Conservation (phyloP, 2,888 invertebrate genomes). For the Shargacucullia verbasci region DNA sequence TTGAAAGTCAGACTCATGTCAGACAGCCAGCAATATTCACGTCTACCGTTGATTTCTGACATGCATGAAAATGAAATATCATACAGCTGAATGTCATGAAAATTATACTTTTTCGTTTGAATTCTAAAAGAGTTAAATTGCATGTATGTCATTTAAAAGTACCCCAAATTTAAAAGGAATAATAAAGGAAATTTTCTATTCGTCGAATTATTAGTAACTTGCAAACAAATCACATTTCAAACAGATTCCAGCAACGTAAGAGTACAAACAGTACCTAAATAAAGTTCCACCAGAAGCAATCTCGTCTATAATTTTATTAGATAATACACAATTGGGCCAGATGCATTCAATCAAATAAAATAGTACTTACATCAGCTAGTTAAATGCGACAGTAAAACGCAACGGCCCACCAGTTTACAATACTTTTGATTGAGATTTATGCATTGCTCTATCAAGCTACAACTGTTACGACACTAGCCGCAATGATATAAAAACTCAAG, state of each 20-base stretch:
- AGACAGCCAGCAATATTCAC: constrained; percentile 6
- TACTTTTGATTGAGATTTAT: constrained; percentile 70
- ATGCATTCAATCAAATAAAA: constrained; percentile 48
- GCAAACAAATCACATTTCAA: no score
- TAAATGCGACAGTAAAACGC: constrained; percentile 53
- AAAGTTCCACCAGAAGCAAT: constrained; percentile 25
- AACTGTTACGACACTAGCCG: constrained; percentile 38
- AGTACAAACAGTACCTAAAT: no score
- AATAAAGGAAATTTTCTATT: no score
- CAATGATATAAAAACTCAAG: no score
- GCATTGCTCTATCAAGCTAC: constrained; percentile 55
- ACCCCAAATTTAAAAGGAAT: no score
- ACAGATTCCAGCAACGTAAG: constrained; percentile 27
- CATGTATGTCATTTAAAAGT: no score
- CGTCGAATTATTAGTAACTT: no score
- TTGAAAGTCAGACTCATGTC: not conserved
- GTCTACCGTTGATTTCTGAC: constrained; percentile 7
- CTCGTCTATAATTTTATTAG: constrained; percentile 41
- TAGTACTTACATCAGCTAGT: constrained; percentile 48
- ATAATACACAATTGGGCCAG: constrained; percentile 53
- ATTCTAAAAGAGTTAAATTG: not conserved
- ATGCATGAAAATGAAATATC: not conserved
- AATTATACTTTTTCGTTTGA: constrained; percentile 3
- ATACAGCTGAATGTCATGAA: not conserved
- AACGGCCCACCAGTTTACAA: constrained; percentile 51